These are phyloP conservation scores for Actinernus sp. DNA, from an alignment of 92 coral and sea anemone species.

Conservation along the genomic window DNA sequence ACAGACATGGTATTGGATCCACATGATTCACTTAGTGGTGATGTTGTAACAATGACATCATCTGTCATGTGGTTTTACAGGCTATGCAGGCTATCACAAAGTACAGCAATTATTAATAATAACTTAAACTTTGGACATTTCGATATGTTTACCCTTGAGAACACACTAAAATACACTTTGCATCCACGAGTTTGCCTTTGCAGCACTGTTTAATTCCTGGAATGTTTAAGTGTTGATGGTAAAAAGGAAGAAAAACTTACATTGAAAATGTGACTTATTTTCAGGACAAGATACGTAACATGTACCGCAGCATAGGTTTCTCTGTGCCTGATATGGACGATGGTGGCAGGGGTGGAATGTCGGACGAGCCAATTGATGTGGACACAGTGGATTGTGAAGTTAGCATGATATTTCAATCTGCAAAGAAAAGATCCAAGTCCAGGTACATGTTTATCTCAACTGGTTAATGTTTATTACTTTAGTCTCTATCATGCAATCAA, in stretches of 20 bases:
- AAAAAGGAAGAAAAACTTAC: background rate
- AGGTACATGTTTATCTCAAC: slow-evolving; percentile 58
- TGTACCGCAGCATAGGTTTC: slow-evolving; percentile 94
- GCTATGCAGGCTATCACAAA: no score
- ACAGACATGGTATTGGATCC: no score
- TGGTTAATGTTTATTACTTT: no score
- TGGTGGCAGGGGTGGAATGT: slow-evolving; percentile 61
- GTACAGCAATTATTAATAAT: no score
- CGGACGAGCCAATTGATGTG: slow-evolving; percentile 97
- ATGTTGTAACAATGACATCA: no score
- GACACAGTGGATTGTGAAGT: slow-evolving; percentile 89
- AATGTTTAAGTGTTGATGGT: background rate
- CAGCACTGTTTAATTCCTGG: background rate
- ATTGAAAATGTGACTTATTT: background rate
- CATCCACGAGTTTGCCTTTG: no score
- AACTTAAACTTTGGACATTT: no score
- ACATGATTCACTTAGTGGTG: no score
- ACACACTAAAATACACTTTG: no score
- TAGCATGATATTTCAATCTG: slow-evolving; percentile 32
- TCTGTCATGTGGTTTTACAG: no score
- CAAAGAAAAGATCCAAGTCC: slow-evolving; percentile 74
- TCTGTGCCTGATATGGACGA: slow-evolving; percentile 62
- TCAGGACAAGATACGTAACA: slow-evolving; percentile 85
- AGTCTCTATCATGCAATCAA: no score
- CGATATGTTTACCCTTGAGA: no score